Base-by-base conservation (phyloP, 2,797 vertebrate species). In the Sebastes iracundus region DNA sequence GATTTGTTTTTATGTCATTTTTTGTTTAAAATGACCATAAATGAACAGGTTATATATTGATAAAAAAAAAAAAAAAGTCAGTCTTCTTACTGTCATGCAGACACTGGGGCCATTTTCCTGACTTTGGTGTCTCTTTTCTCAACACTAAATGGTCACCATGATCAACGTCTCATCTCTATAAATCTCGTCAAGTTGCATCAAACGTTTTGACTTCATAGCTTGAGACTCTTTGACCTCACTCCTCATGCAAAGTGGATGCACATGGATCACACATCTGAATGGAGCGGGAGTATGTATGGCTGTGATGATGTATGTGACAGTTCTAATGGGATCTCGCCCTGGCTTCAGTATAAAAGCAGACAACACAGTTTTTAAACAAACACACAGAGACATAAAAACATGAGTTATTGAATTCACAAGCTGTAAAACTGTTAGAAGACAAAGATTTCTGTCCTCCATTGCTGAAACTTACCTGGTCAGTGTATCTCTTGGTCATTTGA, bases 161-260 rank as follows among this genome's bases (percentile, higher is more conserved):
- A 61, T 10, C 16, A 23, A 22, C 0, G 4, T 0, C 22, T 52
- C 11, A 14, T 16, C 38, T 13, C 9, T 20, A 8, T 18, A 12
- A 55, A 8, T 42, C 18, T 64, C 12, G 5, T 49, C 9, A 46
- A 8, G 10, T 20, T 78, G 14, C 42, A 70, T n/a, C 2, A 14
- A 46, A 38, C 1, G 16, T 7, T 52, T 28, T 28, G 28, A 60
- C 18, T 13, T 42, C 4, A 49, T 1, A 27, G 38, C 13, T 52
- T 13, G 11, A 42, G 11, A 49, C 60, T 83, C n/a, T 33, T 33
- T 65, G 28, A 64, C 55, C 4, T 74, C 52, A 9, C 55, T 82
- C 28, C 22, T 46, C 91, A 93, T 94, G 91, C 92, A 92, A 70
- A 70, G 33, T 66, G 27, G 27, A 13, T 83, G 65, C 10, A 79